Base-by-base conservation (phyloP, 2,113 vertebrate species). In the Poecile atricapillus region DNA sequence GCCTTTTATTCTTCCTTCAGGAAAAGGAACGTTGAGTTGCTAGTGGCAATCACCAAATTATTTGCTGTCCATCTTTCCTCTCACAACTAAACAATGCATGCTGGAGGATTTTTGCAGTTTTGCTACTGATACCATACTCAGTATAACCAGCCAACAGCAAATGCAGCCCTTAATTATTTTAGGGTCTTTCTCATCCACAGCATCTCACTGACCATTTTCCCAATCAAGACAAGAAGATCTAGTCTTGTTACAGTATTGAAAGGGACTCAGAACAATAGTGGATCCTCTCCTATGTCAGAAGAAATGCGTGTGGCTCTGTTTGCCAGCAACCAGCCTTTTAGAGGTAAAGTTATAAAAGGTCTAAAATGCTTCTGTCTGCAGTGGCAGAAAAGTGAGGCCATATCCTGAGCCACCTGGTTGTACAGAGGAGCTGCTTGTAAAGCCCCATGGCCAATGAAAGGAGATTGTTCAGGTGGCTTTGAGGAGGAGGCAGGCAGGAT, bases 381-480 rank as follows among this genome's bases (percentile, higher is more conserved):
- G 2, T 62, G 60, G 37, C 41, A 78, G 93, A 46, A 76, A 89
- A 89, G 76, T 41, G 59, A 82, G 73, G 65, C 80, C 56, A 27
- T 58, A 33, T 43, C 24, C 86, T 0, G 4, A 88, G 69, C 76
- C 80, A 97, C 95, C 95, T 97, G 94, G 69, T 46, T 75, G 25
- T 75, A 56, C 5, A 21, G 86, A 92, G 73, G 53, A 83, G 83
- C 65, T 83, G 69, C 73, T 79, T 39, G 47, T 73, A 96, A 96
- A 94, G 95, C 83, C 74, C 93, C 92, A 60, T 96, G 95, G 95
- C 96, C 95, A 97, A 93, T 93, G 94, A 92, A 97, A 97, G 90
- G 77, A 89, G 96, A 96, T 97, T 96, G 90, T 96, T 97, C 94
- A 97, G 94, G 95, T 97, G 94, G 95, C 95, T 97, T 96, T 94